Conservation (phyloP, 2,113 vertebrate genomes). For the Mobula birostris region DNA sequence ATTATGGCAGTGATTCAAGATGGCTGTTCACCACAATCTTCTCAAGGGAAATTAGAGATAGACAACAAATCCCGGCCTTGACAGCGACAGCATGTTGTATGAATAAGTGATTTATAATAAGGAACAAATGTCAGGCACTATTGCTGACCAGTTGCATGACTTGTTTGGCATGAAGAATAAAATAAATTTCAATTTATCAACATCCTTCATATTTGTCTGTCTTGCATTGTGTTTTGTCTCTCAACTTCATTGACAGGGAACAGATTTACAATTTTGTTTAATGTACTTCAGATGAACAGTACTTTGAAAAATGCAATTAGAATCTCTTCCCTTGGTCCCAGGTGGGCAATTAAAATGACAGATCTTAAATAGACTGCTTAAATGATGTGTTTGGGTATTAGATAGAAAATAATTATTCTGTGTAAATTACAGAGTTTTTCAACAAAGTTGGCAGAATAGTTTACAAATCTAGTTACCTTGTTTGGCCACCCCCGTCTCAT, state of each 20-base stretch:
- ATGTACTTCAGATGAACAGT: not conserved
- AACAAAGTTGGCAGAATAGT: not conserved
- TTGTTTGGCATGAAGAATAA: not conserved
- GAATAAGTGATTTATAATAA: too few relatives aligned
- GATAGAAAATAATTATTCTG: not conserved
- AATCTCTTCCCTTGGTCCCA: not conserved
- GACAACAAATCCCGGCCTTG: not conserved
- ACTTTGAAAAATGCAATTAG: constrained; percentile 13
- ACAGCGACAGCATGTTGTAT: not conserved
- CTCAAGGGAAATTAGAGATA: not conserved
- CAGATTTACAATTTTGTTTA: not conserved
- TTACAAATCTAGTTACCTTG: not conserved
- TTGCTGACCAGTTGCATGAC: not conserved
- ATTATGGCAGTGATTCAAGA: not conserved
- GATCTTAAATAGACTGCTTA: not conserved
- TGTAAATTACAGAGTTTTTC: not conserved
- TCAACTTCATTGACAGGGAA: not conserved
- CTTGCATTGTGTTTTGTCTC: not conserved
- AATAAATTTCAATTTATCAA: not conserved
- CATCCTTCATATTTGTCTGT: not conserved
- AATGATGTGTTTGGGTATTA: not conserved
- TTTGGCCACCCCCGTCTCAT: not conserved
- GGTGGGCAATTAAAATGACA: constrained; percentile 25
- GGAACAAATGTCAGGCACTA: not conserved
- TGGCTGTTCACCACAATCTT: not conserved